A percentile compares a stretch with the other conserved stretches of the same genome.
phyloP scores from a whole-genome alignment of 2,797 vertebrate genomes.

The Malacoraja senta region DNA sequence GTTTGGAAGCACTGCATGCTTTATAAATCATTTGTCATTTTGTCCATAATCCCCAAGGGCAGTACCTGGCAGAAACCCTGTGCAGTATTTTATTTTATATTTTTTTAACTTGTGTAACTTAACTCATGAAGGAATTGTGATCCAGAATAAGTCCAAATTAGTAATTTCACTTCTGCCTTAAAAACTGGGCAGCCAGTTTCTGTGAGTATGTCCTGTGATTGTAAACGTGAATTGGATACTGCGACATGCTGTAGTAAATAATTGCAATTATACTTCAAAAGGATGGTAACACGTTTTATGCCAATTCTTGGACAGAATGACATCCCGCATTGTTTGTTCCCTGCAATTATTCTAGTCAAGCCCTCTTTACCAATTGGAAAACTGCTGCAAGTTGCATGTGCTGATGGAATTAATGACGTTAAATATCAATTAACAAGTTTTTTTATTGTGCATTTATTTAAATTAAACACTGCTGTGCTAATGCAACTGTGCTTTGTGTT shows the following conservation, averaged over 20 bases:
- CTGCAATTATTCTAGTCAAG: not conserved
- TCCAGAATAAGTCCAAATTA: not conserved
- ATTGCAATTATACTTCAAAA: slow-evolving; percentile 12
- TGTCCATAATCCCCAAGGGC: not conserved
- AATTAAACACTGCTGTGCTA: slow-evolving; percentile 59
- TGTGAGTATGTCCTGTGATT: not conserved
- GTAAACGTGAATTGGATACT: not conserved
- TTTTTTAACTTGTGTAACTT: too few relatives aligned
- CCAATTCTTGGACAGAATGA: not conserved
- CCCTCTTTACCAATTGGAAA: not conserved
- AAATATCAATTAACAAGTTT: not conserved
- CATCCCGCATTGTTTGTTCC: not conserved
- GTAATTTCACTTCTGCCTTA: not conserved
- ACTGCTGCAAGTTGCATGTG: not conserved
- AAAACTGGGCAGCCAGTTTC: not conserved
- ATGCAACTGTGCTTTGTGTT: slow-evolving; percentile 53
- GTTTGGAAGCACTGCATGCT: slow-evolving; percentile 6
- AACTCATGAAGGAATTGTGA: not conserved
- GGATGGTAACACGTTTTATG: not conserved
- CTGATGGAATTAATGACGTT: not conserved
- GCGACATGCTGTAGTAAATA: not conserved
- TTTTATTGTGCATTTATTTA: slow-evolving; percentile 39
- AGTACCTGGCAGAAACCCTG: not conserved
- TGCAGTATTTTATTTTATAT: slow-evolving; percentile 20
- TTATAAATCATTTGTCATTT: not conserved